These are phyloP conservation scores for Drosophila insularis DNA, from an alignment of 1,140 invertebrate species.

Conservation along the genomic window DNA sequence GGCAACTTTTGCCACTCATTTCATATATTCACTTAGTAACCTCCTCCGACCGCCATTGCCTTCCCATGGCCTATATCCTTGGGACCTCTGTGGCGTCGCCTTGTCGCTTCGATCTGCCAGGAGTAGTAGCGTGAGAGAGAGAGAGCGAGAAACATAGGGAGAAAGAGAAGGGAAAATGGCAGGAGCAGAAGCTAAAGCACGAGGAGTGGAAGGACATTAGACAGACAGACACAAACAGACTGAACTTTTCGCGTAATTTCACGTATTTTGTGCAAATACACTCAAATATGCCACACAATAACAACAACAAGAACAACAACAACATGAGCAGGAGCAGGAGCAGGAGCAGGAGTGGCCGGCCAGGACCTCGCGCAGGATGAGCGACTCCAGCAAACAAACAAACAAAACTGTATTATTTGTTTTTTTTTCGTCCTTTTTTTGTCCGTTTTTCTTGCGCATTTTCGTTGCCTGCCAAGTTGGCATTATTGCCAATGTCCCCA, in stretches of 20 bases:
- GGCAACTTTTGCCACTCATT: slow-evolving; percentile 56
- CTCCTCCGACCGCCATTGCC: neutral
- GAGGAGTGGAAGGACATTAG: slow-evolving; percentile 1
- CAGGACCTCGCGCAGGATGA: neutral
- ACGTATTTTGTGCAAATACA: slow-evolving; percentile 78
- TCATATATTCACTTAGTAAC: slow-evolving; percentile 38
- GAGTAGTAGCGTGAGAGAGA: slow-evolving; percentile 5
- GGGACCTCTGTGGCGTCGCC: slow-evolving; percentile 45
- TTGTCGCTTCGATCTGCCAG: slow-evolving; percentile 33
- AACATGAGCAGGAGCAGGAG: neutral
- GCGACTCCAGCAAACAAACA: slow-evolving; percentile 34
- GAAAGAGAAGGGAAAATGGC: neutral
- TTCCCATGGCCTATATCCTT: slow-evolving; percentile 23
- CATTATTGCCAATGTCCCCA: slow-evolving; percentile 12
- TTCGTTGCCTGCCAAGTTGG: slow-evolving; percentile 42
- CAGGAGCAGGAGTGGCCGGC: neutral
- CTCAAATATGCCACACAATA: slow-evolving; percentile 69
- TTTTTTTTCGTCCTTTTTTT: slow-evolving; percentile 36
- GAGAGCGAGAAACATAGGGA: neutral
- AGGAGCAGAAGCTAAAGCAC: too few species aligned
- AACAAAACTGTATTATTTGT: slow-evolving; percentile 50
- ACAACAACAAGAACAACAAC: slow-evolving; percentile 13
- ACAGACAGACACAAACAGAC: slow-evolving; percentile 23
- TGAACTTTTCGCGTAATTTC: slow-evolving; percentile 76
- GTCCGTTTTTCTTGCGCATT: slow-evolving; percentile 30